These are phyloP conservation scores for Heliconius ismenius DNA, from an alignment of 2,888 invertebrate genomes.

Conservation along the genomic window DNA sequence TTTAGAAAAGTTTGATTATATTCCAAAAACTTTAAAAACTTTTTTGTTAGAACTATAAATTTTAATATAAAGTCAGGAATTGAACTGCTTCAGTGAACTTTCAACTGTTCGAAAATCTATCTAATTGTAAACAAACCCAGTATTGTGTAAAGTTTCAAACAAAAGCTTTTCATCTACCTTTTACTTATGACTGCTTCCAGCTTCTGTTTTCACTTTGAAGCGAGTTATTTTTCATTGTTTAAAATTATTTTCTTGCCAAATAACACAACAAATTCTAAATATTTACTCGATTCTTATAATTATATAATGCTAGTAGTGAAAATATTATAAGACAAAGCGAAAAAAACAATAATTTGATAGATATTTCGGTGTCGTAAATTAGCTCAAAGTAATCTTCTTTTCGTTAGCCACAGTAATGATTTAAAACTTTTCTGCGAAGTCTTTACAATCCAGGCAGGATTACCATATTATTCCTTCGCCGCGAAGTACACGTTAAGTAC, in stretches of 20 bases:
- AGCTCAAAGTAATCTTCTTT: not conserved
- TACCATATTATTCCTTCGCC: constrained; percentile 18
- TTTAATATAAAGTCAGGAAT: constrained; percentile 2
- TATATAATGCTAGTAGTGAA: not conserved
- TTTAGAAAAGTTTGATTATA: constrained; percentile 11
- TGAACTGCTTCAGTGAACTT: constrained; percentile 14
- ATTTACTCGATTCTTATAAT: too few species aligned
- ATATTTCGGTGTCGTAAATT: not conserved
- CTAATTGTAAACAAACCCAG: constrained; percentile 13
- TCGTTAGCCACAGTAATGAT: constrained; percentile 9
- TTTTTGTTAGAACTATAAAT: constrained; percentile 1
- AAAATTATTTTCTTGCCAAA: not conserved
- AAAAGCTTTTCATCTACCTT: constrained; percentile 17
- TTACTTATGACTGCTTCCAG: constrained; percentile 13
- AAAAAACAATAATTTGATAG: not conserved
- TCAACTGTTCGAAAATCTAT: constrained; percentile 2
- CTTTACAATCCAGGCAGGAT: constrained; percentile 2
- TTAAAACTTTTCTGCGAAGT: constrained; percentile 3
- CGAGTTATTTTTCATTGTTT: not conserved
- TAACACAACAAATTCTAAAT: not conserved
- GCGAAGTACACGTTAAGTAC: constrained; percentile 17
- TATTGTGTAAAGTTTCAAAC: constrained; percentile 22
- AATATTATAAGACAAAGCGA: not conserved
- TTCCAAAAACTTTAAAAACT: not conserved
- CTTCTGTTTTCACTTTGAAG: constrained; percentile 57